Evolutionary conservation across 2,113 vertebrate species (phyloP).

Genomic region (Theristicus caerulescens): DNA sequence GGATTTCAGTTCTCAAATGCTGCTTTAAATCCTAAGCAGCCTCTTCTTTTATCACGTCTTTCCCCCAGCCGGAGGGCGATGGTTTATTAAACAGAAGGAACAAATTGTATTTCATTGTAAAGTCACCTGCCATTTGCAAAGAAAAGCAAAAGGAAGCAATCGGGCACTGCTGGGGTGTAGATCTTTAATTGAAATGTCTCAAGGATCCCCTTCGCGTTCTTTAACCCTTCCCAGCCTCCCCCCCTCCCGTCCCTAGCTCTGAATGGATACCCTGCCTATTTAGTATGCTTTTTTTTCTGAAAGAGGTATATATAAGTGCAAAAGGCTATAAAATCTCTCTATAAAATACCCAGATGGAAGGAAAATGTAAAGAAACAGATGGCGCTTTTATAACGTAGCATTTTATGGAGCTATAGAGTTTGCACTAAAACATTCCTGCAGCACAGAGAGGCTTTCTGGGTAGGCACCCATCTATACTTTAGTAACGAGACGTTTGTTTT

Average conservation of each 20-base stretch:
- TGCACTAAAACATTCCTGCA: neutral
- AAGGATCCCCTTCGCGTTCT: neutral
- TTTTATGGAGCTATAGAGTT: neutral
- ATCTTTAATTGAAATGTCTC: neutral
- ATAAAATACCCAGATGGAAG: neutral
- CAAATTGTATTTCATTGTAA: neutral
- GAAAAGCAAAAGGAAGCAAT: neutral
- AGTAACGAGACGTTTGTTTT: neutral
- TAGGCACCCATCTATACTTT: neutral
- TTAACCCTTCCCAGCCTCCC: neutral
- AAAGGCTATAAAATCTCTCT: neutral
- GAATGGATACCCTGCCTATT: neutral
- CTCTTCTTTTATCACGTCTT: neutral
- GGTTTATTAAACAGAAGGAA: neutral
- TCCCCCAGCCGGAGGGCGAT: neutral
- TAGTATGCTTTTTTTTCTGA: neutral
- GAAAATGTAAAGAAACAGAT: slow-evolving; percentile 15
- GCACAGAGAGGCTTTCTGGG: neutral
- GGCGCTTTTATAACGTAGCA: neutral
- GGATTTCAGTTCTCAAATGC: neutral
- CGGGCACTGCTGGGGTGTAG: neutral
- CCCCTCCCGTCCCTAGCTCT: neutral
- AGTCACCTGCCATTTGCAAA: neutral
- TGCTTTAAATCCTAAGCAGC: neutral
- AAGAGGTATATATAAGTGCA: neutral